Percentiles rank a stretch among this genome's conserved stretches.
Conservation (phyloP, 2,888 invertebrate genomes). For the Amphipyra berbera region DNA sequence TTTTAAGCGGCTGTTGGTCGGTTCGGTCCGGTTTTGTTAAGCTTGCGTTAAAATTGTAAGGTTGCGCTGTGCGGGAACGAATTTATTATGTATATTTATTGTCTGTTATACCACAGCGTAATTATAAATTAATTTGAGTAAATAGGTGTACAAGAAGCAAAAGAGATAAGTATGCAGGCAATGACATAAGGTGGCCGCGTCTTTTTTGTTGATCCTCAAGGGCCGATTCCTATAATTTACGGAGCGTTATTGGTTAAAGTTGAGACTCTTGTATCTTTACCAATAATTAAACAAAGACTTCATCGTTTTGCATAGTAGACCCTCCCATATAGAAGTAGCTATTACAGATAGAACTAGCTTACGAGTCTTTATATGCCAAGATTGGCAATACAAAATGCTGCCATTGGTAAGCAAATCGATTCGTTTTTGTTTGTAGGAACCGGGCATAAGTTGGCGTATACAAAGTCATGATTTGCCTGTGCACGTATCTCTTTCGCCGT, state of each 20-base stretch:
- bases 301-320: no score
- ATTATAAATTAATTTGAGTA: constrained; percentile 12
- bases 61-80: not conserved
- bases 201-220: not conserved
- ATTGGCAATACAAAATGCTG: no score
- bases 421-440: no score
- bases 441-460: no score
- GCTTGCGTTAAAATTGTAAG: not conserved
- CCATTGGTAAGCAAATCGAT: no score
- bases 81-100: constrained; percentile 14
- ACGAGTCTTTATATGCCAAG: no score
- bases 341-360: no score
- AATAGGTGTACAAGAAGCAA: constrained; percentile 7
- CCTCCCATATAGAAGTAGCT: no score
- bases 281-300: no score
- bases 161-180: constrained; percentile 2
- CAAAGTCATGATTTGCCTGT: not conserved
- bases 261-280: no score
- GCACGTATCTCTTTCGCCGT: constrained; percentile 3
- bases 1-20: constrained; percentile 48
- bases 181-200: not conserved
- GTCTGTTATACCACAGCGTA: constrained; percentile 15
- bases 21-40: constrained; percentile 36
- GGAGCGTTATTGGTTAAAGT: no score
- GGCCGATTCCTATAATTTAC: no score